A percentile compares a stretch with the other conserved stretches of the same genome.
Conservation (phyloP, 2,113 vertebrate genomes). For the Nerophis lumbriciformis region DNA sequence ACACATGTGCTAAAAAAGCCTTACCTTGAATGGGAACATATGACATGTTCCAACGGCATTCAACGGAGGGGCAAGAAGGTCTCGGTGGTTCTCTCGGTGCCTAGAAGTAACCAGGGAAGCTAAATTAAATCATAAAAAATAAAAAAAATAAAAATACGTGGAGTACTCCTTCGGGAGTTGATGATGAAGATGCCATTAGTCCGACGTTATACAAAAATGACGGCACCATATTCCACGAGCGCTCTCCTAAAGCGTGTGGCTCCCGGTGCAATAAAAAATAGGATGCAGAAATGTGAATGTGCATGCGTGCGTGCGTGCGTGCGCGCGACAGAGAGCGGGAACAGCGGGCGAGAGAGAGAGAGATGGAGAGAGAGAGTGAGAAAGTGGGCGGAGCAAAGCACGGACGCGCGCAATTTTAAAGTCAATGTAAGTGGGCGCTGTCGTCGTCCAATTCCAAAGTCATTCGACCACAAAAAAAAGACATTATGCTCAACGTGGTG, state of each 20-base stretch:
- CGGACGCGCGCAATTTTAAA: constrained; percentile 22
- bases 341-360: constrained; percentile 37
- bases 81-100: constrained; percentile 58
- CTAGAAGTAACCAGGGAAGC: constrained; percentile 47
- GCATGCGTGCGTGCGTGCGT: not conserved
- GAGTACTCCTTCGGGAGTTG: constrained; percentile 47
- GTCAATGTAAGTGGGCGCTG: constrained; percentile 37
- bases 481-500: too few species aligned
- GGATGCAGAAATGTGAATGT: constrained; percentile 53
- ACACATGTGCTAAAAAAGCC: constrained; percentile 6
- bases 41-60: constrained; percentile 79
- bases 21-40: constrained; percentile 82
- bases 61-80: constrained; percentile 48
- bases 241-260: constrained; percentile 51
- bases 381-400: constrained; percentile 30
- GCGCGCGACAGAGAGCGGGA: constrained; percentile 11
- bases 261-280: constrained; percentile 53
- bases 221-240: constrained; percentile 67
- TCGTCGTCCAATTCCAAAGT: too few species aligned
- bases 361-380: constrained; percentile 37
- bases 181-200: constrained; percentile 66
- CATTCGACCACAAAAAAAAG: too few species aligned
- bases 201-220: constrained; percentile 52
- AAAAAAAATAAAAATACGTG: constrained; percentile 22
- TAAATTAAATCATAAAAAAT: constrained; percentile 38